These are phyloP conservation scores for Oasisia sp. DNA, from an alignment of 2,888 invertebrate genomes.

Conservation along the genomic window DNA sequence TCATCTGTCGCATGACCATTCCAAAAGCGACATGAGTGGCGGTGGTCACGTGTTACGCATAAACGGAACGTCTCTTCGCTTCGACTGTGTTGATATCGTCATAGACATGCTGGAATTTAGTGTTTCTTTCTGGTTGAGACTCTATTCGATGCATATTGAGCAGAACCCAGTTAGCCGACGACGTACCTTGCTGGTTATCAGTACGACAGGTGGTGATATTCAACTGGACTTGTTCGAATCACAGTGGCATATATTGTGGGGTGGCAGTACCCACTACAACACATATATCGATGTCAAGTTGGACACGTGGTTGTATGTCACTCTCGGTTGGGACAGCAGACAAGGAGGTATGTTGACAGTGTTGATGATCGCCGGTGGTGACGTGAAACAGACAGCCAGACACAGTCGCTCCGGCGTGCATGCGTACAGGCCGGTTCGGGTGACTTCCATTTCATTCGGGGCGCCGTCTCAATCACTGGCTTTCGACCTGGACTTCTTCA, in stretches of 20 bases:
- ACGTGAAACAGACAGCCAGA: neutral
- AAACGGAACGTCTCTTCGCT: neutral
- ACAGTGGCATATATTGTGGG: neutral
- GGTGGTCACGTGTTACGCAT: neutral
- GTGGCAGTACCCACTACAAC: neutral
- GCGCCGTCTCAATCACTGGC: neutral
- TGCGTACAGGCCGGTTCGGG: neutral
- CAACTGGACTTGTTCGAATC: neutral
- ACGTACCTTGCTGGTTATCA: neutral
- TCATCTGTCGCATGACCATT: neutral
- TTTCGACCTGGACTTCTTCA: neutral
- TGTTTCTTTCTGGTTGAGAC: neutral
- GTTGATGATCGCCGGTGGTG: neutral
- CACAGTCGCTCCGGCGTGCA: neutral
- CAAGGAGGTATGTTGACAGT: neutral
- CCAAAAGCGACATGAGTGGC: neutral
- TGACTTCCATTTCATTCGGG: neutral
- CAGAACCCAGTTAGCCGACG: neutral
- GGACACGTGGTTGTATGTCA: neutral
- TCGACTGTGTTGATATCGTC: neutral
- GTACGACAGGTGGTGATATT: neutral
- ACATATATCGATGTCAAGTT: neutral
- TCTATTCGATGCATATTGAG: neutral
- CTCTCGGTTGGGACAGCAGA: neutral
- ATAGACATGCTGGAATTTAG: neutral